A percentile compares a stretch with the other conserved stretches of the same genome.
phyloP scores from a whole-genome alignment of 2,888 invertebrate species.

The Diaprepes abbreviatus region DNA sequence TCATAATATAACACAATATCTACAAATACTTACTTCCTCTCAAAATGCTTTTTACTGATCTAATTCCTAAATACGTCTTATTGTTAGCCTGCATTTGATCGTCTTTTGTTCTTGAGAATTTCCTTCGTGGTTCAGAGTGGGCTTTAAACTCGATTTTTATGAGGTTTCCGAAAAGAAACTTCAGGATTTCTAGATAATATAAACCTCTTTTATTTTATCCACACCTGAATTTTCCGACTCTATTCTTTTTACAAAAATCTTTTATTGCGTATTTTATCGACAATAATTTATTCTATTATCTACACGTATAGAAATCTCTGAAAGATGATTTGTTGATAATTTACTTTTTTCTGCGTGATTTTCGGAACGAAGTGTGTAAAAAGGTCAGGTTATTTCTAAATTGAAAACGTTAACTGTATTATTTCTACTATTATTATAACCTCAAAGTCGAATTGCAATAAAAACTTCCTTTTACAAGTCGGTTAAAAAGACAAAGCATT shows the following conservation, averaged over 20 bases:
- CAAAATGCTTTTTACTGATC: too few relatives aligned
- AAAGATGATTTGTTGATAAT: constrained; percentile 27
- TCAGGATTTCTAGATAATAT: constrained; percentile 17
- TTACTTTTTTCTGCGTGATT: constrained; percentile 23
- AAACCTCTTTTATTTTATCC: constrained; percentile 19
- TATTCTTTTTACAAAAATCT: constrained; percentile 8
- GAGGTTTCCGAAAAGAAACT: constrained; percentile 8
- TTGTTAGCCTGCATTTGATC: constrained; percentile 7
- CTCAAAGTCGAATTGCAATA: too few relatives aligned
- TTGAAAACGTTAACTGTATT: constrained; percentile 33
- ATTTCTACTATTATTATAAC: constrained; percentile 20
- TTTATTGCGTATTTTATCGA: constrained; percentile 11
- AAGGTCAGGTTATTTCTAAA: constrained; percentile 24
- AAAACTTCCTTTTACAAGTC: too few relatives aligned
- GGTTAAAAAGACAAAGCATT: too few relatives aligned
- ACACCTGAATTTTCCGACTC: constrained; percentile 8
- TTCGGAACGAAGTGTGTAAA: constrained; percentile 26
- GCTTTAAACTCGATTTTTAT: constrained; percentile 13
- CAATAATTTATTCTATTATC: constrained; percentile 34
- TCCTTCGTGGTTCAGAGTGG: constrained; percentile 1
- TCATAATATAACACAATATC: too few relatives aligned
- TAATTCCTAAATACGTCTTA: too few relatives aligned
- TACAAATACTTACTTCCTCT: too few relatives aligned
- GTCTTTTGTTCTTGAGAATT: constrained; percentile 1
- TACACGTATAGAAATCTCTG: constrained; percentile 13